Base-by-base conservation (phyloP, 2,888 invertebrate species). In the Pyrocoelia pectoralis region DNA sequence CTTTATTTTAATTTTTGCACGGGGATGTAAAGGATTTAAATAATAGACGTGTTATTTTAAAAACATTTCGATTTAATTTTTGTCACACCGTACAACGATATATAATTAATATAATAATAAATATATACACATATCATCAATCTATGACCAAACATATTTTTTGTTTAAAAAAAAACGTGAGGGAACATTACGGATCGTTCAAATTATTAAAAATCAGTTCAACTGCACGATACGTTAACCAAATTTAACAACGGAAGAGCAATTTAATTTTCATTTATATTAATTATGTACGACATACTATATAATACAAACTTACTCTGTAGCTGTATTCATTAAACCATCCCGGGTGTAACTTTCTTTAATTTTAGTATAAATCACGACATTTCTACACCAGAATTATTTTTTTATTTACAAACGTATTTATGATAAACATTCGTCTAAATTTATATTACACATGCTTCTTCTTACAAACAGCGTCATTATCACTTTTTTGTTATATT, bases 11-110 rank as follows among this genome's bases (percentile, higher is more conserved):
- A 52, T 54, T 55, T 55, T 40, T 55, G 49, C 38, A 54, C 33
- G 56, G 15, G 49, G 48, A 57, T 56, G 56, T 57, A 57, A 59
- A 49, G 61, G 51, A 59, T 56, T 63, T 53, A 60, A 62, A 66
- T 66, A 66, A 62, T 49, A 66, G 61, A 66, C 60, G 61, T 65
- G 68, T 70, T 75, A 76, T 74, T 79, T 79, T 77, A 77, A 77
- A 78, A 79, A 79, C 77, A 79, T 78, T 78, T 78, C 76, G 76
- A 76, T 79, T 79, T 77, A 79, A 78, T 79, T 78, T 75, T 74
- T 76, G 77, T 80, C 80, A 80, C 80, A 80, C 81, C 81, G 80
- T 81, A 80, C 80, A 81, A 80, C 79, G 80, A 80, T 78, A 79
- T 80, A 79, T 79, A 78, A 78, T 77, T 78, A 78, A 76, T 76